A percentile compares a stretch with the other conserved stretches of the same genome.
phyloP scores from a whole-genome alignment of 2,113 vertebrate genomes.

The Entomyzon cyanotis region DNA sequence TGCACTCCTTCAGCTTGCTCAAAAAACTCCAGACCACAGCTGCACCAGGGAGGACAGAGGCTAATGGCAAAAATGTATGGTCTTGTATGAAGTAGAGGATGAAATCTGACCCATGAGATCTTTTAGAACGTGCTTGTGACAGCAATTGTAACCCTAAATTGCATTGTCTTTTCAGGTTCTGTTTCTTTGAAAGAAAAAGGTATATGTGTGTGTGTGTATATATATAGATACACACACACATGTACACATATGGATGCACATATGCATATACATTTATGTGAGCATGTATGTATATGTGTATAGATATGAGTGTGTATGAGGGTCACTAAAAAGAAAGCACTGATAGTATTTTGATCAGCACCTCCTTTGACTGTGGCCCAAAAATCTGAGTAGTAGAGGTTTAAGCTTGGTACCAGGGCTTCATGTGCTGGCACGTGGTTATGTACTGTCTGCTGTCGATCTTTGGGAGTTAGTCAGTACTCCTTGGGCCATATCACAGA shows the following conservation, averaged over 20 bases:
- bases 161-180: not conserved
- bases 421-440: not conserved
- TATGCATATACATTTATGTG: not conserved
- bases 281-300: not conserved
- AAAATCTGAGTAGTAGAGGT: not conserved
- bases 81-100: not conserved
- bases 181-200: not conserved
- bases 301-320: not conserved
- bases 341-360: not conserved
- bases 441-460: not conserved
- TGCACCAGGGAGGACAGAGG: not conserved
- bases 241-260: not conserved
- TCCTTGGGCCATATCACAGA: not conserved
- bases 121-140: not conserved
- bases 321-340: not conserved
- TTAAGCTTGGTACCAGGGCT: not conserved
- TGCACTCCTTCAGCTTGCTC: not conserved
- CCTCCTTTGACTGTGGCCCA: not conserved
- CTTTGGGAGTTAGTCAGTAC: not conserved
- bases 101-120: not conserved
- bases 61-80: not conserved
- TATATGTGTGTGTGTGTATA: rapidly evolving
- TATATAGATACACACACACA: no score
- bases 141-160: not conserved
- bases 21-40: not conserved